phyloP scores from a whole-genome alignment of 2,797 vertebrate species.

The Gambelia wislizenii region DNA sequence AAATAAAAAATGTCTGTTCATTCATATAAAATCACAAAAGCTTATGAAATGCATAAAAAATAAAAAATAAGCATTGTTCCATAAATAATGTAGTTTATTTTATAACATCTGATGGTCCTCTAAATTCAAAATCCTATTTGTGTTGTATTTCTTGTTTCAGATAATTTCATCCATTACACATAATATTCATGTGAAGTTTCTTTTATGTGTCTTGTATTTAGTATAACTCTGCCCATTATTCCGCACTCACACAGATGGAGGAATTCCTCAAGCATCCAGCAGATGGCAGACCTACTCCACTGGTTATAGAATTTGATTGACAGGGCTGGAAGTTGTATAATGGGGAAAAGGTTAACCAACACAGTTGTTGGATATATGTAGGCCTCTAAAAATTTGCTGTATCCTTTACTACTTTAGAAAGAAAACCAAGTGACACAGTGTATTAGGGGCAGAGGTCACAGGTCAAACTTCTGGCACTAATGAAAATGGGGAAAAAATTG shows the following conservation, averaged over 20 bases:
- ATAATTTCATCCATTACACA: neutral
- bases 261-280: neutral
- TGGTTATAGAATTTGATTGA: neutral
- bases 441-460: too few species aligned
- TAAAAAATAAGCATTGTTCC: too few species aligned
- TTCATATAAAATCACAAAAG: too few species aligned
- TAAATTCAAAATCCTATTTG: neutral
- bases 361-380: neutral
- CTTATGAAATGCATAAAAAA: too few species aligned
- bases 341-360: neutral
- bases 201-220: neutral
- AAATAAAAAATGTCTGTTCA: too few species aligned
- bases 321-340: neutral
- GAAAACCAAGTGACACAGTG: neutral
- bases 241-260: neutral
- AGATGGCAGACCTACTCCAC: conserved; percentile 8
- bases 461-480: too few species aligned
- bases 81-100: too few species aligned
- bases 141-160: neutral
- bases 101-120: too few species aligned
- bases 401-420: neutral
- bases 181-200: neutral
- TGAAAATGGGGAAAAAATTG: too few species aligned
- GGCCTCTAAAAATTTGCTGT: neutral
- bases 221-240: neutral